Base-by-base conservation (phyloP, 2,888 invertebrate genomes). In the Byasa hedistus region DNA sequence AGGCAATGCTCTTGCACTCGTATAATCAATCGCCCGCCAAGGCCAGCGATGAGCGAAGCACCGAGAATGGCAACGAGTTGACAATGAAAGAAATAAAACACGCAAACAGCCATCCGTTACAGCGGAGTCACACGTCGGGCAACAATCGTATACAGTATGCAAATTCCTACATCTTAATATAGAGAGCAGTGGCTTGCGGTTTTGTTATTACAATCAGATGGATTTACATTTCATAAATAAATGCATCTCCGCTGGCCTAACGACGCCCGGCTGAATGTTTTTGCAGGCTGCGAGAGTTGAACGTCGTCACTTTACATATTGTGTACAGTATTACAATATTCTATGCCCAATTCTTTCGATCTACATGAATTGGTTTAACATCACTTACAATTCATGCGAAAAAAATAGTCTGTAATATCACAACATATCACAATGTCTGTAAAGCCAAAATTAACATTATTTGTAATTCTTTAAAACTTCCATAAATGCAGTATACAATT, bases 201-300 rank as follows among this genome's bases (percentile, higher is more conserved):
- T 92, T 92, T 91, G 91, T 91, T 92, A 91, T 92, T 92, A 91
- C 91, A 92, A 92, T 90, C 91, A 89, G 86, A 85, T 83, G 83
- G 80, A 92, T 92, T 92, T 92, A 90, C 92, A 92, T 92, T 91
- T 92, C 91, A 91, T 91, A 91, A 91, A 91, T 92, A 91, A 91
- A 92, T 91, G 90, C 89, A 92, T 84, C 87, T 84, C 76, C 74
- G 70, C 70, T 76, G 76, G 77, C 72, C 84, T 90, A 91, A 90
- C 89, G 89, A 90, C 84, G 82, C 79, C 76, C 76, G 79, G 75
- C 79, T 77, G 79, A 76, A 78, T 79, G 84, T 83, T 83, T 82
- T 82, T 82, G 81, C 80, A 72, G 76, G 80, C 79, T 80, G 75
- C 79, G 77, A 79, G 83, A 81, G 83, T 80, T 57, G 62, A 12